These are phyloP conservation scores for Leucania comma DNA, from an alignment of 2,888 invertebrate genomes.

Conservation along the genomic window DNA sequence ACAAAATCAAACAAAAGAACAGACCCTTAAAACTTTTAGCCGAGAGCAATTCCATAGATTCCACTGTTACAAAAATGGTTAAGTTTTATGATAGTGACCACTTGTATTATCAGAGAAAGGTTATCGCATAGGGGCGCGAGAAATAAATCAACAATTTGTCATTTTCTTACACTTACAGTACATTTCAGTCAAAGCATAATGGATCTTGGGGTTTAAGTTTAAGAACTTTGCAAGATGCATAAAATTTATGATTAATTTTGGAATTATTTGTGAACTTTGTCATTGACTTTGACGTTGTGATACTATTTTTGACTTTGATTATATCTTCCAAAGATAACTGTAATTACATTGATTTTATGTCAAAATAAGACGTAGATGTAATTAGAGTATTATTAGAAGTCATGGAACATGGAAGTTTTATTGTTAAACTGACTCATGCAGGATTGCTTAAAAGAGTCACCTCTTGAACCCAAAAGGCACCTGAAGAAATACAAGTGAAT, in stretches of 20 bases:
- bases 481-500: too few species aligned
- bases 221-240: background rate
- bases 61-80: constrained; percentile 43
- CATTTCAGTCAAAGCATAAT: background rate
- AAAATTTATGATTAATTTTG: background rate
- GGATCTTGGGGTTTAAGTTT: background rate
- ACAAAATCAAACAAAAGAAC: background rate
- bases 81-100: constrained; percentile 39
- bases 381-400: background rate
- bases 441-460: too few species aligned
- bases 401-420: background rate
- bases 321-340: constrained; percentile 33
- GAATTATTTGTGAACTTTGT: constrained; percentile 38
- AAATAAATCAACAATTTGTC: constrained; percentile 54
- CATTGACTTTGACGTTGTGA: constrained; percentile 50
- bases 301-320: constrained; percentile 36
- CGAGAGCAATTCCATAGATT: constrained; percentile 18
- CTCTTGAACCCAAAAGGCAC: too few species aligned
- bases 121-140: constrained; percentile 54
- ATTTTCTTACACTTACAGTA: background rate
- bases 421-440: too few species aligned
- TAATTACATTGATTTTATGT: constrained; percentile 24
- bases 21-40: background rate
- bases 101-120: constrained; percentile 38
- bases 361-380: constrained; percentile 20